Evolutionary conservation across 2,113 vertebrate species (phyloP).

Genomic region (Cyphomyrus plagiostoma): DNA sequence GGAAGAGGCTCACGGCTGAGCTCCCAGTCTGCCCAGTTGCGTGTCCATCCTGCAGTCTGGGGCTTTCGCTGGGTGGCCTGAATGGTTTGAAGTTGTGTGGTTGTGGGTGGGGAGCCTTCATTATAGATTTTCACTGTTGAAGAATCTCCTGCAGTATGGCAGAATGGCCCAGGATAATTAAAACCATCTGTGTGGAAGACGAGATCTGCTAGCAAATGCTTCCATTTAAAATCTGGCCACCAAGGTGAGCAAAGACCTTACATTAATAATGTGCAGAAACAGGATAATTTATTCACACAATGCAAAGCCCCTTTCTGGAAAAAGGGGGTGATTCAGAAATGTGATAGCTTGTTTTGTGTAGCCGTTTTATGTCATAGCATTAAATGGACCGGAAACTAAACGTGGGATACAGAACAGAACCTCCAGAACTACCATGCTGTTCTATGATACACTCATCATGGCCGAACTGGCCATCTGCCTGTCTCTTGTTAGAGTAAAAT

Average conservation of each 20-base stretch:
- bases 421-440: background rate
- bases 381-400: background rate
- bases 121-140: background rate
- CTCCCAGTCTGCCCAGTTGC: background rate
- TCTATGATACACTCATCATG: background rate
- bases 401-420: background rate
- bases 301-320: background rate
- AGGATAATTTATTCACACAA: background rate
- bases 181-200: background rate
- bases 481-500: background rate
- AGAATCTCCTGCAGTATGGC: background rate
- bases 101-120: background rate
- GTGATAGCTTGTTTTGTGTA: background rate
- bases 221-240: background rate
- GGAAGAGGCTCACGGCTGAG: background rate
- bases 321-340: background rate
- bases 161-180: background rate
- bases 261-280: background rate
- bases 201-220: background rate
- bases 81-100: background rate
- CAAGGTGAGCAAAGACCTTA: background rate
- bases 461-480: background rate
- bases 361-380: background rate
- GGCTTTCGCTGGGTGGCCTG: background rate
- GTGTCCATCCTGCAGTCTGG: background rate